Evolutionary conservation across 2,113 vertebrate species (phyloP).

Genomic region (Pholis gunnellus): DNA sequence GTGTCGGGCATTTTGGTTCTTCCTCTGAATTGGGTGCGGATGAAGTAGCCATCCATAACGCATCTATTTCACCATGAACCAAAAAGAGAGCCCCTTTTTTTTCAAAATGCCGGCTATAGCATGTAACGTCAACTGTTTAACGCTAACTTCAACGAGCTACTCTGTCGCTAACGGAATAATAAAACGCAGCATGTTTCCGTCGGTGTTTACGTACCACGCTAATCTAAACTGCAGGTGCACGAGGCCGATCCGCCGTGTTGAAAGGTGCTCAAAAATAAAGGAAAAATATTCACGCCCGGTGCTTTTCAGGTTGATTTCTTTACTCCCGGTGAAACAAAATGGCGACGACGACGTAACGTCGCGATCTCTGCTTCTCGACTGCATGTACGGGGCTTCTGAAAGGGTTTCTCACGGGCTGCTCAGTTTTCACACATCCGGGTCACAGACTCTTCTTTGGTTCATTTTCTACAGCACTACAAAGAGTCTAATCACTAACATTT

Average conservation of each 20-base stretch:
- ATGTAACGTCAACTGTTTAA: not conserved
- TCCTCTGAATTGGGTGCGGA: accelerated
- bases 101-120: slow-evolving; percentile 77
- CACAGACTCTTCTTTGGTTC: too few species aligned
- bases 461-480: too few species aligned
- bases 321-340: slow-evolving; percentile 91
- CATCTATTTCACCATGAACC: not conserved
- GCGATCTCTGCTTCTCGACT: slow-evolving; percentile 50
- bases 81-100: slow-evolving; percentile 20
- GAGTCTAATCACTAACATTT: too few species aligned
- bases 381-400: not conserved
- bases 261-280: slow-evolving; percentile 23
- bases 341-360: slow-evolving; percentile 69
- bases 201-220: slow-evolving; percentile 65
- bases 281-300: slow-evolving; percentile 71
- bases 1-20: accelerated
- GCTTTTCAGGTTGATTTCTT: slow-evolving; percentile 81
- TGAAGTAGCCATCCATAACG: too few species aligned
- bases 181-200: not conserved
- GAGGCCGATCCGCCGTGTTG: slow-evolving; percentile 52
- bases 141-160: not conserved
- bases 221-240: slow-evolving; percentile 46
- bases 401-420: slow-evolving; percentile 61
- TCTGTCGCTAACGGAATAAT: not conserved
- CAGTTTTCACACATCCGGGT: slow-evolving; percentile 10